Percentiles rank a stretch among this genome's conserved stretches.
These are phyloP conservation scores for Manacus vitellinus DNA, from an alignment of 2,113 vertebrate species.

Conservation along the genomic window DNA sequence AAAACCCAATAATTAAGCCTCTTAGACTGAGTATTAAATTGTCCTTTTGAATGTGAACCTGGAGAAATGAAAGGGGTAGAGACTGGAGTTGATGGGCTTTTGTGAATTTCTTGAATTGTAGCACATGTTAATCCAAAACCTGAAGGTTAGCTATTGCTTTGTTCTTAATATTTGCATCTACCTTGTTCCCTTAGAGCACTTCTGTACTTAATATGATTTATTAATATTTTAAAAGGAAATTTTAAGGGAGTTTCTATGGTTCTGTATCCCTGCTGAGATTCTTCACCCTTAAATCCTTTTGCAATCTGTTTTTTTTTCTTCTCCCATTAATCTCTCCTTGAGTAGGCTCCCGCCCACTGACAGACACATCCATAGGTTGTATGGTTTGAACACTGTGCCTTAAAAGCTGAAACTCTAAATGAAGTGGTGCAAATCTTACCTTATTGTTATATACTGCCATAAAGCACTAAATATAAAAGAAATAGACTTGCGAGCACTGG, in stretches of 20 bases:
- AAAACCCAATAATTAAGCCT: background rate
- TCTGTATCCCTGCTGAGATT: background rate
- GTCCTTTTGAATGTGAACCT: background rate
- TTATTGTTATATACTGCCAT: background rate
- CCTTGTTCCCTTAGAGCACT: background rate
- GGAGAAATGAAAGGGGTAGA: background rate
- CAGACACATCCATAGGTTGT: background rate
- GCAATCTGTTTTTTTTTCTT: background rate
- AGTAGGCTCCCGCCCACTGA: fast-evolving
- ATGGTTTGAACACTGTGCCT: background rate
- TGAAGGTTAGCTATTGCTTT: background rate
- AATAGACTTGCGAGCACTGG: background rate
- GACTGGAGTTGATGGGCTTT: background rate
- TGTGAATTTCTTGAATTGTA: background rate
- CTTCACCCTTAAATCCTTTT: background rate
- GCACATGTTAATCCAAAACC: background rate
- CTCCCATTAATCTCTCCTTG: background rate
- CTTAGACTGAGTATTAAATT: background rate
- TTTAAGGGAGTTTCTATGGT: background rate
- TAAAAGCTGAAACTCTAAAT: background rate
- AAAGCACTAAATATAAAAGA: background rate
- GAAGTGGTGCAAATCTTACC: background rate
- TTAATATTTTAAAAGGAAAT: background rate
- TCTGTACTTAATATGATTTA: background rate
- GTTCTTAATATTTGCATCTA: background rate